phyloP scores from a whole-genome alignment of 2,113 vertebrate genomes.

The Trogon surrucura region DNA sequence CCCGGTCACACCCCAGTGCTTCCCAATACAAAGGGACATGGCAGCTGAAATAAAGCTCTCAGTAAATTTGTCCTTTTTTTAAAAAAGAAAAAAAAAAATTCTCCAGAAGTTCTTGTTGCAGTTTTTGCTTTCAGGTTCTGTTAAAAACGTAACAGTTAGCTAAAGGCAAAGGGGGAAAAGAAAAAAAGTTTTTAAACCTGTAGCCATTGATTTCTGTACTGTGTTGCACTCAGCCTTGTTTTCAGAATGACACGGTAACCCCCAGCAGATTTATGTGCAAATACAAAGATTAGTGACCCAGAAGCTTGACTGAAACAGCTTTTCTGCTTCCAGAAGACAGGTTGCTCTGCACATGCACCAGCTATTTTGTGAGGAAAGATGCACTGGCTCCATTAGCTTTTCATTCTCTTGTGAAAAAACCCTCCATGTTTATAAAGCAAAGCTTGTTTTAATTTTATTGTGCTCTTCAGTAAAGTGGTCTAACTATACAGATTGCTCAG shows the following conservation, averaged over 20 bases:
- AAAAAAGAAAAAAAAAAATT: neutral
- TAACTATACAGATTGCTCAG: neutral
- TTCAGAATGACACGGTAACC: constrained; percentile 45
- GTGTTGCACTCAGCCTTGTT: constrained; percentile 9
- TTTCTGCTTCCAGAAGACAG: constrained; percentile 51
- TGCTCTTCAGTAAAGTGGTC: neutral
- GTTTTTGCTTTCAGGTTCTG: neutral
- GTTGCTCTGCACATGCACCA: constrained; percentile 12
- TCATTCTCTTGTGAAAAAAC: constrained; percentile 34
- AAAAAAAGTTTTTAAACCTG: neutral
- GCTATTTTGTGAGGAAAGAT: constrained; percentile 22
- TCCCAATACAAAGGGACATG: neutral
- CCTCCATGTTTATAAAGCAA: neutral
- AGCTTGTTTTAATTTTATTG: constrained; percentile 36
- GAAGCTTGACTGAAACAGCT: constrained; percentile 46
- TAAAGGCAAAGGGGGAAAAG: neutral
- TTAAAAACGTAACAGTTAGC: neutral
- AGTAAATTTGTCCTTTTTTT: neutral
- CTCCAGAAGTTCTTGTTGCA: neutral
- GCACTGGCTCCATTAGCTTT: constrained; percentile 36
- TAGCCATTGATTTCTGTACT: neutral
- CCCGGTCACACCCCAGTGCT: neutral
- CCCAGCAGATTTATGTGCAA: constrained; percentile 38
- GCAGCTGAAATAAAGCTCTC: neutral
- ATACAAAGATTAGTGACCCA: constrained; percentile 56